Base-by-base conservation (phyloP, 1,140 invertebrate genomes). In the Drosophila chauvacae region DNA sequence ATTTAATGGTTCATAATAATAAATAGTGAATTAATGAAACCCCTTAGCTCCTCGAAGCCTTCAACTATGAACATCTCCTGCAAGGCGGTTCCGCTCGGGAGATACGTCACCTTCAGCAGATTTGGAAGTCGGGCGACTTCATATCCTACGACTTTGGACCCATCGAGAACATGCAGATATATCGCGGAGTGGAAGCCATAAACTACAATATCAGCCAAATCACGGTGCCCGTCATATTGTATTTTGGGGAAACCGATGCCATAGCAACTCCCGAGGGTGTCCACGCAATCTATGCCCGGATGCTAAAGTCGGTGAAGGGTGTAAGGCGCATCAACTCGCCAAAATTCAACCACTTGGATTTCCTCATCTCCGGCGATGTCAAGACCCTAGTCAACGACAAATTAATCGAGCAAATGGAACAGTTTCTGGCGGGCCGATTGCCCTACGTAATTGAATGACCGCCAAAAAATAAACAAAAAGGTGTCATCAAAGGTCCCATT, bases 191-290 rank as follows among this genome's bases (percentile, higher is more conserved):
- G 0, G 92, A 77, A 23, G 94, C 95, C 5, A 93, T 94, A 6
- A 59, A 78, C 2, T 96, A 96, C 79, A 86, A 95, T 77, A 69
- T 96, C 0, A 90, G 81, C 4, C 94, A 93, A 26, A 92, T 96
- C 2, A 94, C 84, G 1, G 92, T 94, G 1, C 95, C 96, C 1
- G 94, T 96, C 0, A 94, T 94, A 37, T 83, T 97, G 6, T 95
- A 96, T 90, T 96, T 95, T 78, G 95, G 95, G 7, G 94, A 95
- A 47, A 96, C 95, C 61, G 97, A 98, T 91, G 95, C 94, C 58
- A 88, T 97, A 9, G 95, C 94, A 18, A 93, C 94, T 58, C 93
- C 94, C 7, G 76, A 80, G 3, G 95, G 95, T 78, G 93, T 96
- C 0, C 93, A 94, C 56, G 93, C 92, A 41, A 92, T 96, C 13